Base-by-base conservation (phyloP, 2,888 invertebrate species). In the Saturnia japonica region DNA sequence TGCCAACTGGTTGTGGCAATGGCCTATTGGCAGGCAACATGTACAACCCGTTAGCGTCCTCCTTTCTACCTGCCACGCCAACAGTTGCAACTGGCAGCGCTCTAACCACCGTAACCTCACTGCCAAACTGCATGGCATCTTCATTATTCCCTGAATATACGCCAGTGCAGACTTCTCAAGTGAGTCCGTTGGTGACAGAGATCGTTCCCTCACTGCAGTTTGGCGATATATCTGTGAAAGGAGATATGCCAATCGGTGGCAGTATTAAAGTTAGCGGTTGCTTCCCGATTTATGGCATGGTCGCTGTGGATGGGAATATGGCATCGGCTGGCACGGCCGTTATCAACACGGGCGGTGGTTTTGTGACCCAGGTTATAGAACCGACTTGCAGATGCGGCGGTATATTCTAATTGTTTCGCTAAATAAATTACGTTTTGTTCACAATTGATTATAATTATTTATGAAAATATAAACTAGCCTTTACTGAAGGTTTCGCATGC, bases 231-330 rank as follows among this genome's bases (percentile, higher is more conserved):
- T 82, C 84, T 0, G 78, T 90, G 2, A 79, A 83, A 0, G 91
- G 91, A 0, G 91, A 91, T 2, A 75, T 92, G 51, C 91, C 91
- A 8, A 83, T 92, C 0, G 87, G 85, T 40, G 91, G 91, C 0
- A 84, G 83, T 1, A 91, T 91, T 0, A 89, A 87, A 74, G 88
- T 92, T 0, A 85, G 83, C 45, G 91, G 91, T 0, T 82, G 88
- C 1, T 90, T 92, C 82, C 92, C 92, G 0, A 89, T 91, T 0
- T 91, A 91, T 68, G 92, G 91, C 0, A 85, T 85, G 25, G 85
- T 91, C 1, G 85, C 85, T 0, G 80, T 92, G 0, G 90, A 91
- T 73, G 91, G 92, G 0, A 76, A 77, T 0, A 74, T 92, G 16
- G 90, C 91, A 1, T 88, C 91, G 0, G 74, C 80, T 66, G 92